These are phyloP conservation scores for Astur gentilis DNA, from an alignment of 2,113 vertebrate species.

Conservation along the genomic window DNA sequence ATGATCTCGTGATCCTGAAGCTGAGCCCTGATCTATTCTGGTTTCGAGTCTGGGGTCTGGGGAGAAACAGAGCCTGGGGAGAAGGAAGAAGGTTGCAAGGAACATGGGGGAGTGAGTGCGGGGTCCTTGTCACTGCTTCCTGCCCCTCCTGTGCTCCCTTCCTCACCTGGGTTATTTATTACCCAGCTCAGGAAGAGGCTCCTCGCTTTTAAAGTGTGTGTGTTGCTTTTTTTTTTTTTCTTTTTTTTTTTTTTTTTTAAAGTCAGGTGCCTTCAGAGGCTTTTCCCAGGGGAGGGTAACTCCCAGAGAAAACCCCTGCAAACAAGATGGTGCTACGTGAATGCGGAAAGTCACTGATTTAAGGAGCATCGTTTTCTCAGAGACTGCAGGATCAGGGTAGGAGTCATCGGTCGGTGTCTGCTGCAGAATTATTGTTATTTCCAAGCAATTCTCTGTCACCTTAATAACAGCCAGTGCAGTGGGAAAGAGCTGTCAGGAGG, in stretches of 20 bases:
- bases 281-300: not conserved
- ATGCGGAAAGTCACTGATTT: not conserved
- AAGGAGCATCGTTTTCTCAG: not conserved
- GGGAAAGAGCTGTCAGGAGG: not conserved
- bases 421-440: not conserved
- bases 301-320: not conserved
- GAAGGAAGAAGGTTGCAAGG: not conserved
- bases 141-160: not conserved
- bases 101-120: accelerated
- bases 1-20: accelerated
- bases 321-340: not conserved
- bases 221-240: not conserved
- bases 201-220: not conserved
- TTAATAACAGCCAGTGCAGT: not conserved
- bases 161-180: not conserved
- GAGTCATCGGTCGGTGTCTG: not conserved
- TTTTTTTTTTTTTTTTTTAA: not conserved
- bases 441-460: not conserved
- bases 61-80: not conserved
- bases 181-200: not conserved
- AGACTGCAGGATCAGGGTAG: not conserved
- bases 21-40: not conserved
- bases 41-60: accelerated
- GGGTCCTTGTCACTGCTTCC: not conserved
- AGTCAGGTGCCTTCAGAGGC: not conserved